Evolutionary conservation across 2,888 invertebrate genomes (phyloP).

Genomic region (Metopia argyrocephala): DNA sequence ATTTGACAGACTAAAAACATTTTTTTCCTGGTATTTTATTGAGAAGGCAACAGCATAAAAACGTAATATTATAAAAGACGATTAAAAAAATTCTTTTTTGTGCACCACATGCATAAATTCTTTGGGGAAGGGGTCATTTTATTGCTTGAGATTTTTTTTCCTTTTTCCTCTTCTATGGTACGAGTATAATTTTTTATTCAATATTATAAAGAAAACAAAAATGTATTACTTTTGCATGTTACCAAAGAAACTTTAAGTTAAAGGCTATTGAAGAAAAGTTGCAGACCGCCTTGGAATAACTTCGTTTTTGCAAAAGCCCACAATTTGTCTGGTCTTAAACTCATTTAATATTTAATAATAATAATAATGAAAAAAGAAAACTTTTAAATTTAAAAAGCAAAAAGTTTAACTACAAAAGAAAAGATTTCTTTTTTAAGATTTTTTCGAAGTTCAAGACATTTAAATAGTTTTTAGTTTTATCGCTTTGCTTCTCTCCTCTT

Average conservation of each 20-base stretch:
- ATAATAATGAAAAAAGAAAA: not conserved
- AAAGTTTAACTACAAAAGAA: not conserved
- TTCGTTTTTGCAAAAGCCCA: not conserved
- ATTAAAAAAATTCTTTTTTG: not conserved
- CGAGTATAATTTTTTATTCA: conserved; percentile 2
- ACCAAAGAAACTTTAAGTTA: not conserved
- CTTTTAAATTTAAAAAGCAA: not conserved
- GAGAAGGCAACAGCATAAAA: too few relatives aligned
- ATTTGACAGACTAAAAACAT: too few relatives aligned
- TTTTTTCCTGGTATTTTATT: too few relatives aligned
- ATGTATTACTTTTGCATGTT: not conserved
- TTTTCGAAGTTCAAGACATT: conserved; percentile 23
- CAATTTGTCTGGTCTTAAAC: conserved; percentile 22
- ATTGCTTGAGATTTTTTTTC: not conserved
- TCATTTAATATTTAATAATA: conserved; percentile 26
- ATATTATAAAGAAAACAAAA: not conserved
- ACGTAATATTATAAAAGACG: too few relatives aligned
- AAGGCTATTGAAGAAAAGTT: not conserved
- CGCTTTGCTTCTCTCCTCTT: not conserved
- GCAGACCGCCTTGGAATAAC: not conserved
- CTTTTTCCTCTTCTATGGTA: not conserved
- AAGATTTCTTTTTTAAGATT: not conserved
- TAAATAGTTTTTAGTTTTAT: not conserved
- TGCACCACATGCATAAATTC: not conserved
- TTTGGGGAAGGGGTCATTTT: not conserved